Evolutionary conservation across 1,140 invertebrate species (phyloP).

Genomic region (Drosophila teissieri): DNA sequence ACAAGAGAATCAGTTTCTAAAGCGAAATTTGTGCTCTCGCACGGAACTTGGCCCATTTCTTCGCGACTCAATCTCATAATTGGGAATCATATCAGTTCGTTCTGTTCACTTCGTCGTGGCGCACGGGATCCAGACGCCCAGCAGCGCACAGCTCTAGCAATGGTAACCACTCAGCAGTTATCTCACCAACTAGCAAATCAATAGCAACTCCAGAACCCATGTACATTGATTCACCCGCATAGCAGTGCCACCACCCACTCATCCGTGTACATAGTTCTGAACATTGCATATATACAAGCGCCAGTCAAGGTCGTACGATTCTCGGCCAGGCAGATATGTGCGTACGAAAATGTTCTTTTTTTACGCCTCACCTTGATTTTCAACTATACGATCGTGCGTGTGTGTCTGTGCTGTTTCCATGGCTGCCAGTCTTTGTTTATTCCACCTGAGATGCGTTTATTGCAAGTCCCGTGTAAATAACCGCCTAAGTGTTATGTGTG

Average conservation of each 20-base stretch:
- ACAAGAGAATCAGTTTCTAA: conserved; percentile 42
- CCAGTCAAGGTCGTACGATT: conserved; percentile 69
- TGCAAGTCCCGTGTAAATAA: conserved; percentile 32
- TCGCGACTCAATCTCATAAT: conserved; percentile 51
- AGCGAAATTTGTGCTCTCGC: conserved; percentile 45
- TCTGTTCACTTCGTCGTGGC: conserved; percentile 80
- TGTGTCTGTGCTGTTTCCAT: conserved; percentile 36
- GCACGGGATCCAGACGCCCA: conserved; percentile 67
- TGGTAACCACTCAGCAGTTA: conserved; percentile 53
- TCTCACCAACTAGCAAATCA: conserved; percentile 36
- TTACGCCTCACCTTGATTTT: conserved; percentile 75
- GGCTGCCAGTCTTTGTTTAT: conserved; percentile 40
- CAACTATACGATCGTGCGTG: conserved; percentile 34
- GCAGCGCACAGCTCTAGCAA: conserved; percentile 60
- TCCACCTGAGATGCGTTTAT: conserved; percentile 10
- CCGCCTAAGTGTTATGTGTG: conserved; percentile 26
- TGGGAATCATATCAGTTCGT: conserved; percentile 80
- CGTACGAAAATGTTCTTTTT: conserved; percentile 56
- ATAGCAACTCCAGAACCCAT: conserved; percentile 22
- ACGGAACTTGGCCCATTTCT: conserved; percentile 67
- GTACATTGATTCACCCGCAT: conserved; percentile 32
- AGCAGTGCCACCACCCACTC: conserved; percentile 7
- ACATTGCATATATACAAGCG: conserved; percentile 19
- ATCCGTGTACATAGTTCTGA: conserved; percentile 35
- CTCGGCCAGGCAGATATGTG: conserved; percentile 32